Conservation (phyloP, 2,888 invertebrate genomes). For the Teleiodes luculella region DNA sequence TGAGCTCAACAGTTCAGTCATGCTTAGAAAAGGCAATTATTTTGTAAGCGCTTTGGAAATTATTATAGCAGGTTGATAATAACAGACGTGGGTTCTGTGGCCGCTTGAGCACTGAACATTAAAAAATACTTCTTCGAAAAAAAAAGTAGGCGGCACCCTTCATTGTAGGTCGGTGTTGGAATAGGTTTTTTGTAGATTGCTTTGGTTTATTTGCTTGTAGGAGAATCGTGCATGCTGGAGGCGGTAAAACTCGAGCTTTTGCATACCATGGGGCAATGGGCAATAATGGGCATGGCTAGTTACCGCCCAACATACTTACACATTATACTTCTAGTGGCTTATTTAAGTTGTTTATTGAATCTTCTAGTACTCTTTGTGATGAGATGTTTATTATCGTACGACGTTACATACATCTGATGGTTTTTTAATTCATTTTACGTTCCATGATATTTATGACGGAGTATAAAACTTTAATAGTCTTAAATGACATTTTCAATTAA, state of each 20-base stretch:
- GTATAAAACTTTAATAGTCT: too few species aligned
- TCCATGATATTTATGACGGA: not conserved
- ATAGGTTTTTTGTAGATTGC: slow-evolving; percentile 4
- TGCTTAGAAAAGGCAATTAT: slow-evolving; percentile 73
- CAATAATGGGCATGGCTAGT: too few species aligned
- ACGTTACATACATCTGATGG: not conserved
- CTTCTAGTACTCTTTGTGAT: not conserved
- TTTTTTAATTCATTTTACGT: not conserved
- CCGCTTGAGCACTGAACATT: slow-evolving; percentile 39
- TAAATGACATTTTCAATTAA: too few species aligned
- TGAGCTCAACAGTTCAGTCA: slow-evolving; percentile 59
- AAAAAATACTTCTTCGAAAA: slow-evolving; percentile 22
- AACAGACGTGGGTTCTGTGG: slow-evolving; percentile 61
- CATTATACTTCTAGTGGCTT: not conserved
- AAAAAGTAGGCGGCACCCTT: slow-evolving; percentile 1
- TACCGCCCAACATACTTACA: too few species aligned
- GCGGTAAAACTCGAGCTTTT: slow-evolving; percentile 2
- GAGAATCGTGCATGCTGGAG: slow-evolving; percentile 11
- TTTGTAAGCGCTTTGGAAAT: slow-evolving; percentile 61
- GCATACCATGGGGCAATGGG: too few species aligned
- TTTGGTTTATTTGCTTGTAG: slow-evolving; percentile 9
- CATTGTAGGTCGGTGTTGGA: slow-evolving; percentile 15
- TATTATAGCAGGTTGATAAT: slow-evolving; percentile 68
- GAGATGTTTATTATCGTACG: not conserved
- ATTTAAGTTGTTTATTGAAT: not conserved